Base-by-base conservation (phyloP, 2,888 invertebrate species). In the Labia minor region DNA sequence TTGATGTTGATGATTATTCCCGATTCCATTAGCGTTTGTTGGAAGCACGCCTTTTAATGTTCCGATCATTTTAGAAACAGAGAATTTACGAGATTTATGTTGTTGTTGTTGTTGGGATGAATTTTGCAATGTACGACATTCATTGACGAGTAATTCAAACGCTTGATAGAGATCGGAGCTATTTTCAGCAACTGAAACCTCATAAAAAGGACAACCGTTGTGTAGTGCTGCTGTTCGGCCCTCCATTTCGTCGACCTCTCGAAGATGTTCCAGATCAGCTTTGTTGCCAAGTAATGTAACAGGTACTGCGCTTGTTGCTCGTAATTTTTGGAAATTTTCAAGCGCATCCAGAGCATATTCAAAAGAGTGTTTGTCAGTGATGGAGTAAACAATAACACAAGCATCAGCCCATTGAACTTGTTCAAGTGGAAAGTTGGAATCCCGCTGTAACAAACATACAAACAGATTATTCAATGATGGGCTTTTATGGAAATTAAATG, bases 181-280 rank as follows among this genome's bases (percentile, higher is more conserved):
- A 77, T 89, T 89, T 76, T 90, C 89, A 0, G 89, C 89, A 6
- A 89, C 89, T 19, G 89, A 88, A n/a, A 89, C 86, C 77, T 90
- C 90, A 77, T 86, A 85, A 78, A 90, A 90, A 65, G 86, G 87
- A 71, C 87, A 86, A 19, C 86, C 84, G 75, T 85, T 82, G 67
- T 86, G 83, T 61, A 85, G 81, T 61, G 88, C 87, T 37, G 86
- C 76, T 21, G 84, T 81, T 72, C 86, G 84, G 18, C 88, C 90
- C 75, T 89, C 89, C 67, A 84, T 82, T 74, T 86, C 86, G 62
- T 86, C 82, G 68, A 88, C 89, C 82, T 86, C 84, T 82, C 89
- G 80, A 68, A 88, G 81, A 77, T 89, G 89, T 76, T 88, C 88
- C 75, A 91, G 80, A 79, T 91, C 90, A 37, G 85, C 85, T 78